A percentile compares a stretch with the other conserved stretches of the same genome.
Conservation (phyloP, 2,113 vertebrate species). For the Grallaria varia region DNA sequence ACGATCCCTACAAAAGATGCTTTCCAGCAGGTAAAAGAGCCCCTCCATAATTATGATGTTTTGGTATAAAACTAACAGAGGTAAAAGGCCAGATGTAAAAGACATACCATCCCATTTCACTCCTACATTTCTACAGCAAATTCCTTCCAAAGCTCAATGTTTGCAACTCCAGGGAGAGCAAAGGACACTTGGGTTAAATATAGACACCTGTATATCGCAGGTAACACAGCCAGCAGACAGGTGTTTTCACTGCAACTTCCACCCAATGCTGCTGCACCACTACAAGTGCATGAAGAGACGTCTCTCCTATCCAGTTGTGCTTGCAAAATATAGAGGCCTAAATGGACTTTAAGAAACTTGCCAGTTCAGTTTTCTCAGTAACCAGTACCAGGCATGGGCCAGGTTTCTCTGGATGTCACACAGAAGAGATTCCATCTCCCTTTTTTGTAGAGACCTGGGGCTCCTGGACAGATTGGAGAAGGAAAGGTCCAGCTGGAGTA, state of each 20-base stretch:
- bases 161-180: background rate
- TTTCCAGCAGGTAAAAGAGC: background rate
- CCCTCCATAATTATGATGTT: background rate
- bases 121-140: background rate
- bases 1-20: background rate
- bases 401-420: background rate
- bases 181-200: background rate
- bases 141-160: background rate
- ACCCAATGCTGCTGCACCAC: background rate
- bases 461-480: background rate
- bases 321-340: background rate
- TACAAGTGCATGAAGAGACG: rapidly evolving
- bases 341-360: background rate
- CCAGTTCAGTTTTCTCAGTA: background rate
- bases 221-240: background rate
- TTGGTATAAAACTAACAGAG: background rate
- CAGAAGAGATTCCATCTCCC: background rate
- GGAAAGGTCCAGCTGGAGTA: background rate
- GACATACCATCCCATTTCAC: background rate
- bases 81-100: background rate
- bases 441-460: background rate
- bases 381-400: background rate
- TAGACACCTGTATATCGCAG: background rate
- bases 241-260: background rate
- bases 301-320: no score